Evolutionary conservation across 30 jellyfish, hydroid and myxozoan species (phyloP), one percentile per base, ranked within the genome.

Genomic region (Chironex yamaguchii): DNA sequence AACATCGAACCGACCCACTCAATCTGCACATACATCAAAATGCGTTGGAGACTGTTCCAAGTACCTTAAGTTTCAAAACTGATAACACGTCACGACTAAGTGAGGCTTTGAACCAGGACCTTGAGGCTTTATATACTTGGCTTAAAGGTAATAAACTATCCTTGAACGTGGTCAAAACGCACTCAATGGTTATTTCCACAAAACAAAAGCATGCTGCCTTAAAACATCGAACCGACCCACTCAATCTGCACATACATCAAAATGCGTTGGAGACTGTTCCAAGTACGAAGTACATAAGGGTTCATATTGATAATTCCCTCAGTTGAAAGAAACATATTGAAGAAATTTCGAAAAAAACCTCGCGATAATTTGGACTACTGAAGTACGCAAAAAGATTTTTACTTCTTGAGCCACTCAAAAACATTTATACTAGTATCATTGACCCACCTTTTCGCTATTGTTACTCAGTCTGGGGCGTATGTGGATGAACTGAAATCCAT

Each of bases 311-410:
- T 0, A 28, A n/a, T 66, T 66, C 20, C 20, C 79, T 23, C 35
- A 31, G 21, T 17, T 25, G 79, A 62, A 29, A 23, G 58, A 66
- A 27, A 9, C 76, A 63, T 4, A 63, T 12, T 21, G 12, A 63
- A 49, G 76, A 21, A 63, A 63, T 12, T 2, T 63, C 35, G 28
- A 24, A 63, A 24, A 20, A 63, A 63, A 21, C 31, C 17, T 63
- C 76, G 53, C 76, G 76, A 63, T 24, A 9, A 26, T 13, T 63
- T 4, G 82, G 77, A 1, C 35, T 73, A 85, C 49, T 72, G 11
- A 72, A 85, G 35, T 72, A 36, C 29, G 65, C 87, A 6, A 79
- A 62, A 79, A 54, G 95, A 35, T 29, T 23, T 48, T 76, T 48
- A 11, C 88, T 91, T 48, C 20, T n/a, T 0, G 75, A 62, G 27